A percentile compares a stretch with the other conserved stretches of the same genome.
These are phyloP conservation scores for Limnodromus scolopaceus DNA, from an alignment of 2,797 vertebrate genomes.

Conservation along the genomic window DNA sequence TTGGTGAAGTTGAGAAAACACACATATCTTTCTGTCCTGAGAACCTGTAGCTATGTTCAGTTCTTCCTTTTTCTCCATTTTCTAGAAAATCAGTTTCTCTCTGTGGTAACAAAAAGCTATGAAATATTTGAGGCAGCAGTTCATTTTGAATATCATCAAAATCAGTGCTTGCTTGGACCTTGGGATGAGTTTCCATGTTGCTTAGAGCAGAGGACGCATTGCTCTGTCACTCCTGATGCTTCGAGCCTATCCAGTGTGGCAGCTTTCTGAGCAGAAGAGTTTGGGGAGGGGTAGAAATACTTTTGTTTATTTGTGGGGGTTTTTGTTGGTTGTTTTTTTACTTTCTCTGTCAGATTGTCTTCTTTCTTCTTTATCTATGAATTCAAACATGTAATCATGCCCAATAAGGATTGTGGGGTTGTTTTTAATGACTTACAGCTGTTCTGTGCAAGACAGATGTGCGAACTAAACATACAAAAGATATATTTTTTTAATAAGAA, in stretches of 20 bases:
- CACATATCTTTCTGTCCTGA: neutral
- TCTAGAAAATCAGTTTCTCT: neutral
- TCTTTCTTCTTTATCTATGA: neutral
- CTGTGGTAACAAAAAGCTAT: neutral
- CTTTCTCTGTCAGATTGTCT: neutral
- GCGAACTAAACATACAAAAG: neutral
- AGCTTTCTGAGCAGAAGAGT: neutral
- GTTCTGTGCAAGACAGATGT: neutral
- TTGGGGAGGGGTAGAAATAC: neutral
- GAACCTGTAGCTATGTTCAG: neutral
- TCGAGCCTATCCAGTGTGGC: neutral
- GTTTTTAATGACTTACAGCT: conserved; percentile 48
- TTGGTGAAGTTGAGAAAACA: neutral
- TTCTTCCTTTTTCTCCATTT: neutral
- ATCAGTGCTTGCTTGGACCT: neutral
- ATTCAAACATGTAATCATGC: neutral
- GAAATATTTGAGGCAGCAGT: neutral
- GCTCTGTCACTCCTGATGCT: neutral
- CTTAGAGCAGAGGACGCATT: neutral
- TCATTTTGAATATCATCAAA: neutral
- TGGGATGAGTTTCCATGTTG: neutral
- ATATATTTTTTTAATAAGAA: neutral
- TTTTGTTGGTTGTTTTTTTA: neutral
- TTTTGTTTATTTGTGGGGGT: neutral
- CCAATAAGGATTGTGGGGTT: neutral